phyloP scores from a whole-genome alignment of 2,888 invertebrate genomes.

The Eristalis intricaria region DNA sequence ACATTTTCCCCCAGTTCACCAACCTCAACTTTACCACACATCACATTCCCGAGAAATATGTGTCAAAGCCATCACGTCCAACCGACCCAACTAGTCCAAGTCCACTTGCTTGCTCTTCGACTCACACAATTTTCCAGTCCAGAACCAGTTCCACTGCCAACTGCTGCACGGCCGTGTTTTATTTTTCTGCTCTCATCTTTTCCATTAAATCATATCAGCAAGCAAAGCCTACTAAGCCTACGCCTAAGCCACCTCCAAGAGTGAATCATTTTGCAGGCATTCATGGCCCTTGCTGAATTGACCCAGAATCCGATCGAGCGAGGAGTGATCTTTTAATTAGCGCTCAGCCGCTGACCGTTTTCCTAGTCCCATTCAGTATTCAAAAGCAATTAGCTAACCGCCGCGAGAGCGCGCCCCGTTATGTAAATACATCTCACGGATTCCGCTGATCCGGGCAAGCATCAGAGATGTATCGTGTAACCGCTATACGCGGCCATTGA shows the following conservation, averaged over 20 bases:
- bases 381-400: slow-evolving; percentile 54
- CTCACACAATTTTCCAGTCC: slow-evolving; percentile 41
- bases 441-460: not conserved
- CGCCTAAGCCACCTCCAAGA: not conserved
- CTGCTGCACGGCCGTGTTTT: not conserved
- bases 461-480: slow-evolving; percentile 15
- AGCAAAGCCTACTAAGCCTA: not conserved
- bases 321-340: slow-evolving; percentile 60
- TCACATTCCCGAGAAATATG: slow-evolving; percentile 34
- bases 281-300: slow-evolving; percentile 14
- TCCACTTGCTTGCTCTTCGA: slow-evolving; percentile 40
- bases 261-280: slow-evolving; percentile 36
- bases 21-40: slow-evolving; percentile 41
- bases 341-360: slow-evolving; percentile 26
- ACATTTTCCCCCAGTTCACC: slow-evolving; percentile 46
- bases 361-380: slow-evolving; percentile 19
- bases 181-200: not conserved
- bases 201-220: not conserved
- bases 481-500: slow-evolving; percentile 25
- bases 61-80: slow-evolving; percentile 57
- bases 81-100: slow-evolving; percentile 44
- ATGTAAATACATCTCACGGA: slow-evolving; percentile 49
- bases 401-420: slow-evolving; percentile 33
- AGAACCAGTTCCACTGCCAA: slow-evolving; percentile 36
- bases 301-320: slow-evolving; percentile 38